Evolutionary conservation across 2,888 invertebrate species (phyloP).

Genomic region (Pycnomerus fuliginosus): DNA sequence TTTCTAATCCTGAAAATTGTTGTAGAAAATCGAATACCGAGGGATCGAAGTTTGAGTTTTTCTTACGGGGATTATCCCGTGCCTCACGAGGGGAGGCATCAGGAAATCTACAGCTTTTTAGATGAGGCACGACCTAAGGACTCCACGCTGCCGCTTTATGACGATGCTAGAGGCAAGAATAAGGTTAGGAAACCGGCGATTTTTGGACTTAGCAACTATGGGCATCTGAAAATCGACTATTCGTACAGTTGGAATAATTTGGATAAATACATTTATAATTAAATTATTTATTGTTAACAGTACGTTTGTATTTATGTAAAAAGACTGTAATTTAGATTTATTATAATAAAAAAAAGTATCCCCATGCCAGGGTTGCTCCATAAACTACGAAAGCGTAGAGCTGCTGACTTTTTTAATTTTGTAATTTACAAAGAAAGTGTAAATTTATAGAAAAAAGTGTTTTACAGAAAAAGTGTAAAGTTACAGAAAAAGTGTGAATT

Average conservation of each 20-base stretch:
- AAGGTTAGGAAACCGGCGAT: conserved; percentile 56
- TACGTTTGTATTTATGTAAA: not conserved
- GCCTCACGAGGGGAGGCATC: conserved; percentile 23
- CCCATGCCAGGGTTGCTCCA: no score
- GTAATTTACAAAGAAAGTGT: no score
- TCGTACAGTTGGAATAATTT: conserved; percentile 81
- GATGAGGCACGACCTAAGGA: conserved; percentile 35
- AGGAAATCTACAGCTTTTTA: conserved; percentile 39
- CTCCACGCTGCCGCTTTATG: conserved; percentile 46
- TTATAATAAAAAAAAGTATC: no score
- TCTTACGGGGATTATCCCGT: conserved; percentile 37
- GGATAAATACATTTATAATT: conserved; percentile 64
- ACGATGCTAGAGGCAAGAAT: conserved; percentile 52
- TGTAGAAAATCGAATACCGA: no score
- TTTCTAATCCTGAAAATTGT: no score
- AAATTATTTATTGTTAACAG: no score
- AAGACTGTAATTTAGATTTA: not conserved
- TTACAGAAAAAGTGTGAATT: no score
- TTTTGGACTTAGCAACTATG: conserved; percentile 75
- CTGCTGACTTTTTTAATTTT: no score
- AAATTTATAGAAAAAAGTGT: no score
- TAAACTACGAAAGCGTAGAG: no score
- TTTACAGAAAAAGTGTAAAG: no score
- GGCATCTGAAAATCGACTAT: conserved; percentile 79
- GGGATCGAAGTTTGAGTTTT: conserved; percentile 41